phyloP scores from a whole-genome alignment of 2,888 invertebrate species.

The Cryptus viduatorius region DNA sequence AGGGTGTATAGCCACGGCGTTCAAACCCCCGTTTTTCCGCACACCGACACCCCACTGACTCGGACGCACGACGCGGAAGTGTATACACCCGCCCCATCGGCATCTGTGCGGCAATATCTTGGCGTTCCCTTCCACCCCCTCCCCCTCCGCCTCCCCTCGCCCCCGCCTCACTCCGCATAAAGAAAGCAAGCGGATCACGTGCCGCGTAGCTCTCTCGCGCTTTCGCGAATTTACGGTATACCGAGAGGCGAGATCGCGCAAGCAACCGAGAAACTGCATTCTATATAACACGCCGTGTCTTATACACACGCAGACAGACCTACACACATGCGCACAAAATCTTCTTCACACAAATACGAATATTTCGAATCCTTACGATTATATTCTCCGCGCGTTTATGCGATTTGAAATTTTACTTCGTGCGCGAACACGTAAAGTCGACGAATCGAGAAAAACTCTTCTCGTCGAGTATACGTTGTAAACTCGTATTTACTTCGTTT shows the following conservation, averaged over 20 bases:
- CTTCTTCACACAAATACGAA: conserved; percentile 23
- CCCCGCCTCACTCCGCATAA: conserved; percentile 32
- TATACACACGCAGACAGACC: neutral
- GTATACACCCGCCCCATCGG: conserved; percentile 69
- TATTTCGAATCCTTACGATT: conserved; percentile 49
- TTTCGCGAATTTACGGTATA: conserved; percentile 51
- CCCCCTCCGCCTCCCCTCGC: conserved; percentile 36
- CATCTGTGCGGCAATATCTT: conserved; percentile 76
- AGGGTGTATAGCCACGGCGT: conserved; percentile 36
- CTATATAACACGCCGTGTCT: neutral
- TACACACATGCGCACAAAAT: neutral
- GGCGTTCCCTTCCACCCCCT: conserved; percentile 40
- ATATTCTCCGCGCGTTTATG: conserved; percentile 49
- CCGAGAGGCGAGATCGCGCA: conserved; percentile 23
- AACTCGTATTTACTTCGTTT: no score
- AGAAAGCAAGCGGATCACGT: conserved; percentile 76
- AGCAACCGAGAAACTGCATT: conserved; percentile 15
- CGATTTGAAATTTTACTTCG: conserved; percentile 53
- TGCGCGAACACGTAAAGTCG: conserved; percentile 18
- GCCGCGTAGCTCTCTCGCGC: conserved; percentile 52
- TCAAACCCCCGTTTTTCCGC: conserved; percentile 49
- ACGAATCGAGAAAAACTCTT: conserved; percentile 5
- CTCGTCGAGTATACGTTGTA: no score
- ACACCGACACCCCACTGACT: conserved; percentile 10
- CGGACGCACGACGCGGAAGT: conserved; percentile 35